Evolutionary conservation across 2,113 vertebrate genomes (phyloP).

Genomic region (Ascaphus truei): DNA sequence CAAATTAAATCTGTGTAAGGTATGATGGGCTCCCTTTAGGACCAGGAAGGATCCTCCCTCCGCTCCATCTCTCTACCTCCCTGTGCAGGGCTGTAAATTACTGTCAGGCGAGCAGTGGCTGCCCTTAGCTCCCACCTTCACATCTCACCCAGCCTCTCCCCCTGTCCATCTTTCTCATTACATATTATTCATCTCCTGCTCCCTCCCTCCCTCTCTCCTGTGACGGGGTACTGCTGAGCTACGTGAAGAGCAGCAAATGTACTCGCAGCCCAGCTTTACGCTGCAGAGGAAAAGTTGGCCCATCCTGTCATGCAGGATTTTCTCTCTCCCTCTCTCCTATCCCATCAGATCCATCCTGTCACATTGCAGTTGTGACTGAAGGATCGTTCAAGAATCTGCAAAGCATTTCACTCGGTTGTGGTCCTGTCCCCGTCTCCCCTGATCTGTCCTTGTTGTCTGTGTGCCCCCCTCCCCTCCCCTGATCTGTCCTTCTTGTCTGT

Average conservation of each 20-base stretch:
- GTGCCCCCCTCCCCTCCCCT: not conserved
- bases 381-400: constrained; percentile 8
- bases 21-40: constrained; percentile 6
- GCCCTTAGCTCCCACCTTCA: constrained; percentile 23
- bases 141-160: constrained; percentile 16
- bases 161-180: not conserved
- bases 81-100: constrained; percentile 34
- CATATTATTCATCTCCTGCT: constrained; percentile 4
- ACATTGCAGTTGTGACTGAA: not conserved
- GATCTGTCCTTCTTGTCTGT: too few species aligned
- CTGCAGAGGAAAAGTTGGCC: constrained; percentile 34
- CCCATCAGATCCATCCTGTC: not conserved
- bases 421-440: not conserved
- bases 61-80: not conserved
- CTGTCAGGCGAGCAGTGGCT: constrained; percentile 9
- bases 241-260: not conserved
- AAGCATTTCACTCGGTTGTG: not conserved
- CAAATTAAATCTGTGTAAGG: not conserved
- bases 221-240: too few species aligned
- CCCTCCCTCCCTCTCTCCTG: not conserved
- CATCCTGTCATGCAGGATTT: not conserved
- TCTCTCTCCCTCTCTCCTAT: not conserved
- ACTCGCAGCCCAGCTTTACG: not conserved
- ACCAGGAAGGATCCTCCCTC: constrained; percentile 10
- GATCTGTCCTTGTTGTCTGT: too few species aligned